A percentile compares a stretch with the other conserved stretches of the same genome.
Evolutionary conservation across 2,113 vertebrate genomes (phyloP).

Genomic region (Hippolais icterina): DNA sequence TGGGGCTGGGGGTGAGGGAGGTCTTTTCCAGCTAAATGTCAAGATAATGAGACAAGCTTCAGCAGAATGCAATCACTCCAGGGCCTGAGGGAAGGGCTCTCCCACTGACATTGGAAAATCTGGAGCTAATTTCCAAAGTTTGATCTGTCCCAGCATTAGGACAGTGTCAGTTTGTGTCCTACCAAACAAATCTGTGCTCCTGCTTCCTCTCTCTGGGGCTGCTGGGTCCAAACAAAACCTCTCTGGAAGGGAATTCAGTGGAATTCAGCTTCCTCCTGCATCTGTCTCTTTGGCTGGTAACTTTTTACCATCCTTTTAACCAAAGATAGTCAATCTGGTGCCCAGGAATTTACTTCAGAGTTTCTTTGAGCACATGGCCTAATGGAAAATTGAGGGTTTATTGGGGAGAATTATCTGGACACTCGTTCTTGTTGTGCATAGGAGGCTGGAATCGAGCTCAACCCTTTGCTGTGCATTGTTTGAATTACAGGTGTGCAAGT

Average conservation of each 20-base stretch:
- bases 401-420: neutral
- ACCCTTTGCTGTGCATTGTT: neutral
- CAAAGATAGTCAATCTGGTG: slow-evolving; percentile 46
- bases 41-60: slow-evolving; percentile 27
- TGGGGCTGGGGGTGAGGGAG: neutral
- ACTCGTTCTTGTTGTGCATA: neutral
- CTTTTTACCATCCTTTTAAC: slow-evolving; percentile 17
- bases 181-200: neutral
- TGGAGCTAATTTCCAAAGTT: slow-evolving; percentile 2
- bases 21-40: slow-evolving; percentile 12
- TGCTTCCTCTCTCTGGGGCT: neutral
- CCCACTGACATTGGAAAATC: neutral
- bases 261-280: neutral
- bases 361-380: neutral
- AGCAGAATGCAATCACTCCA: slow-evolving; percentile 7
- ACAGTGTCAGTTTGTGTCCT: neutral
- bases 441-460: neutral
- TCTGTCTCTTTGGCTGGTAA: neutral
- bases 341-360: neutral
- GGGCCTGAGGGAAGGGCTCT: neutral
- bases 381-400: neutral
- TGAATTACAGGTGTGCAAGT: neutral
- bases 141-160: neutral
- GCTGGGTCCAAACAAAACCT: neutral
- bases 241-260: neutral